phyloP scores from a whole-genome alignment of 1,140 invertebrate species.

The Leptinotarsa undecemlineata region DNA sequence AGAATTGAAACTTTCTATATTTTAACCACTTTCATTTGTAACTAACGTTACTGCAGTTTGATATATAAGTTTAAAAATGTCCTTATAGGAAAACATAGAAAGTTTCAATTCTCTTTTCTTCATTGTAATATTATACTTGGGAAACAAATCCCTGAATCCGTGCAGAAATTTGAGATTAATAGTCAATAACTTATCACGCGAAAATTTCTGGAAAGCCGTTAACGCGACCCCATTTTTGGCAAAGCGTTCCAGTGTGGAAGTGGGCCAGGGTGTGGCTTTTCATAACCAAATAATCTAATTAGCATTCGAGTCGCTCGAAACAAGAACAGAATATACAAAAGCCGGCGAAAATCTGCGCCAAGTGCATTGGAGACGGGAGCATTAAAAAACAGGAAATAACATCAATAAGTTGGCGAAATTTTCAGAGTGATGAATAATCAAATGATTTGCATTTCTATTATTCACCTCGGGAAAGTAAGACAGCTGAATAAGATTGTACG shows the following conservation, averaged over 20 bases:
- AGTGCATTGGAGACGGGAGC: background rate
- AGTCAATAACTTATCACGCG: too few relatives aligned
- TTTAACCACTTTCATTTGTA: too few relatives aligned
- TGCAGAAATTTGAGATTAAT: too few relatives aligned
- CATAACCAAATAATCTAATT: background rate
- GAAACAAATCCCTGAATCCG: too few relatives aligned
- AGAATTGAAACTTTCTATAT: too few relatives aligned
- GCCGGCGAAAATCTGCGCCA: background rate
- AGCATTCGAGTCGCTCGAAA: background rate
- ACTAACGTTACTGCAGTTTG: too few relatives aligned
- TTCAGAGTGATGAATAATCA: background rate
- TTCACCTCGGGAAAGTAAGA: background rate
- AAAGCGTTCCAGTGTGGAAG: background rate
- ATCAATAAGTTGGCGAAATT: background rate
- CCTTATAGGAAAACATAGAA: too few relatives aligned
- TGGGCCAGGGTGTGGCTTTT: background rate
- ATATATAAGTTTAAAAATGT: too few relatives aligned
- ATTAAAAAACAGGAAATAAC: background rate
- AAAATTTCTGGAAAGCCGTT: too few relatives aligned
- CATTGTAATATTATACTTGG: too few relatives aligned
- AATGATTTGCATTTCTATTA: conserved; percentile 5
- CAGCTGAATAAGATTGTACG: too few relatives aligned
- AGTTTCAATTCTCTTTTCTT: too few relatives aligned
- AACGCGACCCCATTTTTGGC: background rate
- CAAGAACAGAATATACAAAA: background rate